A percentile compares a stretch with the other conserved stretches of the same genome.
Evolutionary conservation across 2,888 invertebrate species (phyloP).

Genomic region (Gymnoscelis rufifasciata): DNA sequence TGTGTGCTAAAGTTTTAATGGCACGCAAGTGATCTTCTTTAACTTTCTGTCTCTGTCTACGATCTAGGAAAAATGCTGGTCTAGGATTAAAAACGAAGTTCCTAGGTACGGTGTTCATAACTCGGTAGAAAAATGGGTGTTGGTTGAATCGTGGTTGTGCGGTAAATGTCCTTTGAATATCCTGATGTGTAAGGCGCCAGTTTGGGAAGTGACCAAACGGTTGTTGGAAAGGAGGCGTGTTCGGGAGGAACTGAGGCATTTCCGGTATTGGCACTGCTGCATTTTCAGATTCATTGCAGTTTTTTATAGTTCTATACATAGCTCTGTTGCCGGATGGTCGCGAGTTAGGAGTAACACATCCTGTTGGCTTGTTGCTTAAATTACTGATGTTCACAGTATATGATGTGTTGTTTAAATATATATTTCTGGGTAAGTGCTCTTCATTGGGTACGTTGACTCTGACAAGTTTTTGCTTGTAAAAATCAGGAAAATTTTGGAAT

Average conservation of each 20-base stretch:
- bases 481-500: slow-evolving; percentile 51
- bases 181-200: not conserved
- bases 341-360: not conserved
- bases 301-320: not conserved
- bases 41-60: not conserved
- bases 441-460: slow-evolving; percentile 49
- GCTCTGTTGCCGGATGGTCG: slow-evolving; percentile 1
- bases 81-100: not conserved
- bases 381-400: slow-evolving; percentile 50
- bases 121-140: slow-evolving; percentile 10
- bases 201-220: not conserved
- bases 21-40: slow-evolving; percentile 4
- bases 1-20: slow-evolving; percentile 4
- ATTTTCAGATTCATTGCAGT: slow-evolving; percentile 9
- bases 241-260: slow-evolving; percentile 2
- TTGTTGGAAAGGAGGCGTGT: slow-evolving; percentile 3
- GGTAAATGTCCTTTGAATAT: slow-evolving; percentile 4
- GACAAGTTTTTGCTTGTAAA: slow-evolving; percentile 42
- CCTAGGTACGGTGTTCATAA: slow-evolving; percentile 5
- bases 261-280: slow-evolving; percentile 5
- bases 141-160: slow-evolving; percentile 11
- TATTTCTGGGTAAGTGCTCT: slow-evolving; percentile 48
- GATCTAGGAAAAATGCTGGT: not conserved
- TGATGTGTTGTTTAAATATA: slow-evolving; percentile 47
- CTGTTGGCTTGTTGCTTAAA: slow-evolving; percentile 2